Evolutionary conservation across 2,888 invertebrate genomes (phyloP).

Genomic region (Acanthoscelides obtectus): DNA sequence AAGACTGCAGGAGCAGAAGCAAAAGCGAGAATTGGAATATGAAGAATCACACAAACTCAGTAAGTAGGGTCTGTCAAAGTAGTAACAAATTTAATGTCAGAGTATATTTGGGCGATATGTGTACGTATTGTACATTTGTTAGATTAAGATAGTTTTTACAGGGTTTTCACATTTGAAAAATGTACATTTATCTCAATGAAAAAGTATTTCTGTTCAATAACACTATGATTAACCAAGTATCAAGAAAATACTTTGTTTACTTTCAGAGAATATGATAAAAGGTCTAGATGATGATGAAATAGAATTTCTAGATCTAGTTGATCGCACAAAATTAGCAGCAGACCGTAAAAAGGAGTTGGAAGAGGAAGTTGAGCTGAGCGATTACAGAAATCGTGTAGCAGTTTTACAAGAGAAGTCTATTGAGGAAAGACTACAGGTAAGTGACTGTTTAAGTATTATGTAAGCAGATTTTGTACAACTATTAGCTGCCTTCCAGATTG

Average conservation of each 20-base stretch:
- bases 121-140: too few species aligned
- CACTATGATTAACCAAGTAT: too few species aligned
- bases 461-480: too few species aligned
- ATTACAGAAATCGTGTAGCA: slow-evolving; percentile 71
- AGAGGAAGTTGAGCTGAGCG: slow-evolving; percentile 78
- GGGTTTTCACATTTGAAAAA: too few species aligned
- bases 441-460: too few species aligned
- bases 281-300: slow-evolving; percentile 96
- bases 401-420: slow-evolving; percentile 61
- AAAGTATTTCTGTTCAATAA: too few species aligned
- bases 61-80: slow-evolving; percentile 47
- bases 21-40: slow-evolving; percentile 87
- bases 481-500: too few species aligned
- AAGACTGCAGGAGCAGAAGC: slow-evolving; percentile 86
- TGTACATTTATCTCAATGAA: too few species aligned
- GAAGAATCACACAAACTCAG: slow-evolving; percentile 96
- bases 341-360: slow-evolving; percentile 80
- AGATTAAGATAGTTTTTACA: too few species aligned
- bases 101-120: too few species aligned
- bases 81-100: background rate
- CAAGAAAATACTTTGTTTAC: background rate
- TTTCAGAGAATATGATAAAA: slow-evolving; percentile 75
- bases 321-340: slow-evolving; percentile 78
- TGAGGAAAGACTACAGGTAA: slow-evolving; percentile 55
- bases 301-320: slow-evolving; percentile 88